Percentiles rank a stretch among this genome's conserved stretches.
phyloP scores from a whole-genome alignment of 2,888 invertebrate genomes.

The Volucella inflata region DNA sequence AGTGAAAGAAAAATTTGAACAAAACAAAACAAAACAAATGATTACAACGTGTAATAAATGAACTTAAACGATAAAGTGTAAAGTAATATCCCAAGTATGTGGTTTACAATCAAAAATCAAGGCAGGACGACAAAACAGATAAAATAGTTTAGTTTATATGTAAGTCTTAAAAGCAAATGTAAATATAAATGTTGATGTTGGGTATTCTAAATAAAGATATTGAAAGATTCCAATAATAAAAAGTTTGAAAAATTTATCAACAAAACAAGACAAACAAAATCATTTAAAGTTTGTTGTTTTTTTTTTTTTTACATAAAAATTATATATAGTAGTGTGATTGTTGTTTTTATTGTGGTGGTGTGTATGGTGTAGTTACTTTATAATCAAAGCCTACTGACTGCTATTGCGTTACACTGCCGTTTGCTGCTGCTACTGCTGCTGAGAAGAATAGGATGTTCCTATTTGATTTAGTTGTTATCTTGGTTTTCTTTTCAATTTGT shows the following conservation, averaged over 20 bases:
- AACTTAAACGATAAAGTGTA: conserved; percentile 32
- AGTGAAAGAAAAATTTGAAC: conserved; percentile 15
- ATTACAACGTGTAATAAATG: conserved; percentile 17
- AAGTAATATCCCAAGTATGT: conserved; percentile 29
- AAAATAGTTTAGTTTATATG: conserved; percentile 26
- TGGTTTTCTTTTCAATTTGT: conserved; percentile 41
- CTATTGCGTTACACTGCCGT: conserved; percentile 54
- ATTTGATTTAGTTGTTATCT: conserved; percentile 6
- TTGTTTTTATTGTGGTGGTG: conserved; percentile 55
- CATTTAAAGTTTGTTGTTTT: conserved; percentile 41
- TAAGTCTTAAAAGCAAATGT: conserved; percentile 32
- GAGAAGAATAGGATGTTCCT: conserved; percentile 41
- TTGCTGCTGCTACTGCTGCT: conserved; percentile 47
- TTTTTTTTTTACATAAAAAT: conserved; percentile 52
- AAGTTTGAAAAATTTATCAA: conserved; percentile 50
- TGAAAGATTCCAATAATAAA: conserved; percentile 53
- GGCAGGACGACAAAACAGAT: conserved; percentile 39
- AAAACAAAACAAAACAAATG: background rate
- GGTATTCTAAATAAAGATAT: conserved; percentile 37
- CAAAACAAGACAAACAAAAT: conserved; percentile 66
- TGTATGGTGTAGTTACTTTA: conserved; percentile 51
- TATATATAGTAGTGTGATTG: conserved; percentile 42
- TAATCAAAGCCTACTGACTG: conserved; percentile 54
- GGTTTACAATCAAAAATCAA: conserved; percentile 13
- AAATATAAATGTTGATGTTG: conserved; percentile 35